These are phyloP conservation scores for Chrysolophus pictus DNA, from an alignment of 2,797 vertebrate species.

Conservation along the genomic window DNA sequence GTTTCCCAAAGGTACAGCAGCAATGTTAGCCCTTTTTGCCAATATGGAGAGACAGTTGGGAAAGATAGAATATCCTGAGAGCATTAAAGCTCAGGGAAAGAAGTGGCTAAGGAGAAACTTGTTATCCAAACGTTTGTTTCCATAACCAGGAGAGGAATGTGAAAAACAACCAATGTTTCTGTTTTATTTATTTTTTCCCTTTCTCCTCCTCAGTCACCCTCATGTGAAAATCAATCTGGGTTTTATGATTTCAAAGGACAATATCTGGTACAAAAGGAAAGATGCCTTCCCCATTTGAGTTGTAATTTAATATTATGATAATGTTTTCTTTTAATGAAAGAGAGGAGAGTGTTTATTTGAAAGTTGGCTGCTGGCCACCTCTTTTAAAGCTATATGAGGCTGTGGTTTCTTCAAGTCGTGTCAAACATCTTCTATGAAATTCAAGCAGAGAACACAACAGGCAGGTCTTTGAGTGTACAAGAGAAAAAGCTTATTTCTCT, in stretches of 20 bases:
- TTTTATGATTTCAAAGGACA: conserved; percentile 40
- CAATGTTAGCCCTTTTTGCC: background rate
- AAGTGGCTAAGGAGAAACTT: background rate
- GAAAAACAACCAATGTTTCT: conserved; percentile 5
- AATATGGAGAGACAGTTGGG: background rate
- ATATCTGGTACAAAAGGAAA: conserved; percentile 38
- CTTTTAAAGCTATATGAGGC: conserved; percentile 19
- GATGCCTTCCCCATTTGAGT: conserved; percentile 51
- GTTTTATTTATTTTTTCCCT: conserved; percentile 43
- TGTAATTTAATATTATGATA: conserved; percentile 65
- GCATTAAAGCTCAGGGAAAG: background rate
- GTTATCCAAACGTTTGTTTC: conserved; percentile 7
- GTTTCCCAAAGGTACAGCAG: background rate
- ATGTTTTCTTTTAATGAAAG: conserved; percentile 68
- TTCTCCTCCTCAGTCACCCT: conserved; percentile 12
- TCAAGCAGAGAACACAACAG: background rate
- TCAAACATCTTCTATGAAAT: conserved; percentile 29
- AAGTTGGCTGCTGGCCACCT: conserved; percentile 46
- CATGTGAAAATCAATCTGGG: conserved; percentile 26
- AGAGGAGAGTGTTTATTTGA: conserved; percentile 58
- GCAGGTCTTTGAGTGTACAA: background rate
- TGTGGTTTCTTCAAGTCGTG: conserved; percentile 4
- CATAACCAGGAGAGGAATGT: conserved; percentile 39
- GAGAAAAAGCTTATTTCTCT: background rate
- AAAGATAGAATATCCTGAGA: background rate